Evolutionary conservation across 1,140 invertebrate species (phyloP), one percentile per base, ranked within the genome.

Genomic region (Drosophila nannoptera): DNA sequence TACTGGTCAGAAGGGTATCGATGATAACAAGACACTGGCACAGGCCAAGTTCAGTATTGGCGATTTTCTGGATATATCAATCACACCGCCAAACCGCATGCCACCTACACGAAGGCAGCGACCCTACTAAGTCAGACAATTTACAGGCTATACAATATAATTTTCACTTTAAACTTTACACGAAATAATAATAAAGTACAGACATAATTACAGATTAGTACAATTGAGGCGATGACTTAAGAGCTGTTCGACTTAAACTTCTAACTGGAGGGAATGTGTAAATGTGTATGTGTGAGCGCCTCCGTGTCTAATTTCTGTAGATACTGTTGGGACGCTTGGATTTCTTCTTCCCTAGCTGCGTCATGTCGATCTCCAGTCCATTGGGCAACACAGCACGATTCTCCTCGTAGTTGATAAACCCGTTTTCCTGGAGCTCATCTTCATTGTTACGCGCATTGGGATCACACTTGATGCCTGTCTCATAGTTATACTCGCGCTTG

Each of bases 21-120:
- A 98, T 90, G 96, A 98, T 88, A 93, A 94, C 45, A 97, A 97
- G 91, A 96, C 96, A 40, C 92, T 99, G 9, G 93, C 94, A n/a
- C 93, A 95, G 89, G 93, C 93, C 2, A 95, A 97, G 77, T 98
- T 98, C 87, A 94, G 94, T 63, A 97, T 98, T 88, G 97, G 97
- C 4, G 98, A 99, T 90, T 99, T 97, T 90, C 91, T 99, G 82
- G 98, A 99, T 90, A 98, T 99, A 80, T 97, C 97, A 7, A 98
- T 99, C 53, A 96, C 96, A 32, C 95, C 96, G 42, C 97, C 97
- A 8, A 94, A 94, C 76, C 92, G 95, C 87, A 92, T 94, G 90
- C 94, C 94, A 6, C 92, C 93, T 40, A 91, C 91, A 72, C 91
- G 94, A 90, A 90, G 92, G 65, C 92, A 93, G 69, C 90, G 92